These are phyloP conservation scores for Bursaphelenchus okinawaensis DNA, from an alignment of 2,888 invertebrate species.

Conservation along the genomic window DNA sequence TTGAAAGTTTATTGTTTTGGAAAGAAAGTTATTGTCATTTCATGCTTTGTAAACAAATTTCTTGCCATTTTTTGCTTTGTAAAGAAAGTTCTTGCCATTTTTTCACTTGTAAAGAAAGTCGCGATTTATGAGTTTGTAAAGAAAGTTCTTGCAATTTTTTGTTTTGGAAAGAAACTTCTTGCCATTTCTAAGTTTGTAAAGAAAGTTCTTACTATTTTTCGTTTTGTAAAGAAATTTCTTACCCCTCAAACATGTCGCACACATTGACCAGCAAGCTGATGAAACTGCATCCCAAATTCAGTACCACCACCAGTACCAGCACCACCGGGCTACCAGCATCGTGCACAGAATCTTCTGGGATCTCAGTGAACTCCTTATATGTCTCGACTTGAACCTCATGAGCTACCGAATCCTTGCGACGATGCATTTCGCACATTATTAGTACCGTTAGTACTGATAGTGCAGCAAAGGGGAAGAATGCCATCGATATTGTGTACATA, in stretches of 20 bases:
- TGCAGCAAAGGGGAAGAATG: constrained; percentile 43
- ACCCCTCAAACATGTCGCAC: constrained; percentile 46
- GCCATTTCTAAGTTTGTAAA: too few species aligned
- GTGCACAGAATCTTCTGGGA: constrained; percentile 5
- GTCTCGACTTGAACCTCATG: constrained; percentile 1
- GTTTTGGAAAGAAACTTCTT: too few species aligned
- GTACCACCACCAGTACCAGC: constrained; percentile 44
- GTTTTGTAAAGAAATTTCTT: too few species aligned
- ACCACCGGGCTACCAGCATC: constrained; percentile 36
- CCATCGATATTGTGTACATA: constrained; percentile 45
- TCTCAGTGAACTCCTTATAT: neutral
- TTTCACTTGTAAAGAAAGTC: too few species aligned
- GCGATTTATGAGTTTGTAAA: too few species aligned
- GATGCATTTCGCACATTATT: constrained; percentile 28
- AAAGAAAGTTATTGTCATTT: too few species aligned
- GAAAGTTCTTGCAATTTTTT: too few species aligned
- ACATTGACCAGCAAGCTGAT: constrained; percentile 48
- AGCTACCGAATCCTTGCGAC: neutral
- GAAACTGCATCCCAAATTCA: constrained; percentile 46
- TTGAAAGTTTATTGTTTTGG: too few species aligned
- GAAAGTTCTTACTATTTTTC: too few species aligned
- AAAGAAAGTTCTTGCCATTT: too few species aligned
- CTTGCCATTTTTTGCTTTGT: too few species aligned
- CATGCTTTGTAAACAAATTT: too few species aligned
- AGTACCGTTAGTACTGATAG: constrained; percentile 39